A percentile compares a stretch with the other conserved stretches of the same genome.
Conservation (phyloP, 35 echinoderm and acorn worm genomes). For the Heliocidaris tuberculata region DNA sequence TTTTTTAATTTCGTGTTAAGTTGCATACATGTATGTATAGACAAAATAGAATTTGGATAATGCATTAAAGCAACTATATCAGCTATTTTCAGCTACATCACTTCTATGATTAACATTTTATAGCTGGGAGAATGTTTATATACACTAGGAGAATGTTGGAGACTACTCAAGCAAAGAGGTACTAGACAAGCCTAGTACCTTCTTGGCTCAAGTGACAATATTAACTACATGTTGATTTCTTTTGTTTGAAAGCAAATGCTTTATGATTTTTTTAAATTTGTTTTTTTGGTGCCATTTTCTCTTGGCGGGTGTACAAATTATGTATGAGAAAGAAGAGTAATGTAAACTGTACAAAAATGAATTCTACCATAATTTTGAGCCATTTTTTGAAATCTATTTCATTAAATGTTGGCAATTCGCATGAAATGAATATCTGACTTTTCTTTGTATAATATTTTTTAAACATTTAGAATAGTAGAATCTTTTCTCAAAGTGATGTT, state of each 20-base stretch:
- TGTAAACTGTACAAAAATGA: conserved; percentile 25
- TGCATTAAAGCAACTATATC: not conserved
- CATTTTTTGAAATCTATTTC: conserved; percentile 23
- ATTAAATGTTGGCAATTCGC: conserved; percentile 33
- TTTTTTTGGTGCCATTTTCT: not conserved
- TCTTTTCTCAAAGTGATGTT: not conserved
- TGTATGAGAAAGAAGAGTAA: not conserved
- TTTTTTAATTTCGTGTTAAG: not conserved
- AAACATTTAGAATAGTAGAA: not conserved
- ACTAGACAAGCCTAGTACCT: too few relatives aligned
- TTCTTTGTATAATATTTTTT: not conserved
- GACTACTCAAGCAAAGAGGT: not conserved
- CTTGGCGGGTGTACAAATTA: conserved; percentile 5
- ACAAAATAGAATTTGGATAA: not conserved
- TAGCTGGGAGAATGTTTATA: not conserved
- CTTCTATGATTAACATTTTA: not conserved
- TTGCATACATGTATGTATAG: not conserved
- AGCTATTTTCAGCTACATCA: not conserved
- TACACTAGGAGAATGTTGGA: not conserved
- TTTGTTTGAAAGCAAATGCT: not conserved
- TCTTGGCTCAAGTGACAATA: not conserved
- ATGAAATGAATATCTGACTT: not conserved
- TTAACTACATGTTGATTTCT: not conserved
- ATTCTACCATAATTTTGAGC: conserved; percentile 19
- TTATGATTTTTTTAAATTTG: not conserved